These are phyloP conservation scores for Drosophila mauritiana DNA, from an alignment of 1,140 invertebrate genomes.

Conservation along the genomic window DNA sequence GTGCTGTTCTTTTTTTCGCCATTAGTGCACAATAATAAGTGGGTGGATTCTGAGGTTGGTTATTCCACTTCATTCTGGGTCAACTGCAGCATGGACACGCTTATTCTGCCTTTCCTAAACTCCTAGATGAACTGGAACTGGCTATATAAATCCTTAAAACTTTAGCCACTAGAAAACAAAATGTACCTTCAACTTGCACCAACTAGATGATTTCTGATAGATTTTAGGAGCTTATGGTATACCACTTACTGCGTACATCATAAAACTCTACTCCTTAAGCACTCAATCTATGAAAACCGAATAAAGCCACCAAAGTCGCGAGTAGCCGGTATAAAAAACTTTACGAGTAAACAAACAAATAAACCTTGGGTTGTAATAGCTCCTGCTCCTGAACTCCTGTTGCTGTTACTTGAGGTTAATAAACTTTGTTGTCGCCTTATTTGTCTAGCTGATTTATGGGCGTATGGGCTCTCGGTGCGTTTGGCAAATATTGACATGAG, in stretches of 20 bases:
- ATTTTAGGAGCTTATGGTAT: no score
- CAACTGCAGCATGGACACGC: conserved; percentile 22
- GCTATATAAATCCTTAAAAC: background rate
- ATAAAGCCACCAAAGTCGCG: conserved; percentile 8
- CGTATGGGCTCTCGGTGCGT: conserved; percentile 37
- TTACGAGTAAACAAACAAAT: conserved; percentile 66
- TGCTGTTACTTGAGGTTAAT: conserved; percentile 54
- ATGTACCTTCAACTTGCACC: background rate
- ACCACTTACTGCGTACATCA: background rate
- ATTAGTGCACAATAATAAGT: conserved; percentile 17
- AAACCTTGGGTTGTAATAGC: conserved; percentile 45
- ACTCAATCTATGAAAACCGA: background rate
- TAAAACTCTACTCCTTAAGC: background rate
- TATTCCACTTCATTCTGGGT: conserved; percentile 6
- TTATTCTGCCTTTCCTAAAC: background rate
- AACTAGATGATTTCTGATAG: background rate
- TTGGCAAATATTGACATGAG: conserved; percentile 68
- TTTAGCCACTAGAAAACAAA: background rate
- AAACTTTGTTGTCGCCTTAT: conserved; percentile 63
- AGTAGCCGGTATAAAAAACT: conserved; percentile 43
- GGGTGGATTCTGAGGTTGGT: background rate
- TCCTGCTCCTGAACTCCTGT: conserved; percentile 44
- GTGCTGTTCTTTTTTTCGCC: conserved; percentile 19
- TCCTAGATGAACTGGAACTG: background rate
- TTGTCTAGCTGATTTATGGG: conserved; percentile 79